A percentile compares a stretch with the other conserved stretches of the same genome.
phyloP scores from a whole-genome alignment of 2,797 vertebrate genomes.

The Moxostoma hubbsi region DNA sequence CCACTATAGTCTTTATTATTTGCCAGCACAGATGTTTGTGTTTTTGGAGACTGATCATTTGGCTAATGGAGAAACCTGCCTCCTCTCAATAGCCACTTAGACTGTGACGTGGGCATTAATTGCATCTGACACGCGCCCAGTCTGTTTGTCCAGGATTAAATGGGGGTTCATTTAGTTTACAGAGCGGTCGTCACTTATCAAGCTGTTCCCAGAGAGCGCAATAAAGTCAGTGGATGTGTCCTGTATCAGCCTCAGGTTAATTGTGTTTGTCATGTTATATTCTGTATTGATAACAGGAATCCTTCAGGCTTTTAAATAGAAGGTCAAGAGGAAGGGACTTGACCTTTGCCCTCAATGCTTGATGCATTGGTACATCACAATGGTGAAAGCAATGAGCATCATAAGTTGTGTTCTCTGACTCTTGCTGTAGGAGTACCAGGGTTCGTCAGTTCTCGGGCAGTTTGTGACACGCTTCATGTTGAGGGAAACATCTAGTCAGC shows the following conservation, averaged over 20 bases:
- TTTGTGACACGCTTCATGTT: slow-evolving; percentile 93
- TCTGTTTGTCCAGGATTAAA: not conserved
- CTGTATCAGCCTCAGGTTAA: no score
- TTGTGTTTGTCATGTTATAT: not conserved
- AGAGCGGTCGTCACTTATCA: no score
- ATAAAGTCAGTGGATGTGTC: not conserved
- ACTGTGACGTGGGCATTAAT: not conserved
- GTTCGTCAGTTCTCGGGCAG: slow-evolving; percentile 89
- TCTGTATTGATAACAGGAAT: not conserved
- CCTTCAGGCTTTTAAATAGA: not conserved
- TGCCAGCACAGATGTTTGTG: not conserved
- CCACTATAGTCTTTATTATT: not conserved
- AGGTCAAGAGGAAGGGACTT: not conserved
- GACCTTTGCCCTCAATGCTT: no score
- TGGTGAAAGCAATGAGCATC: not conserved
- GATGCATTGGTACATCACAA: not conserved
- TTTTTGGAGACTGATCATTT: not conserved
- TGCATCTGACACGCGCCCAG: not conserved
- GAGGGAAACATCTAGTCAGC: slow-evolving; percentile 89
- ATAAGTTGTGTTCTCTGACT: not conserved
- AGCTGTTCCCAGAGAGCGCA: no score
- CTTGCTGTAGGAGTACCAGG: slow-evolving; percentile 84
- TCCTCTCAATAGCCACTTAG: not conserved
- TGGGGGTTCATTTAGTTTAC: not conserved
- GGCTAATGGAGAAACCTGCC: not conserved